Evolutionary conservation across 2,113 vertebrate species (phyloP).

Genomic region (Labrus mixtus): DNA sequence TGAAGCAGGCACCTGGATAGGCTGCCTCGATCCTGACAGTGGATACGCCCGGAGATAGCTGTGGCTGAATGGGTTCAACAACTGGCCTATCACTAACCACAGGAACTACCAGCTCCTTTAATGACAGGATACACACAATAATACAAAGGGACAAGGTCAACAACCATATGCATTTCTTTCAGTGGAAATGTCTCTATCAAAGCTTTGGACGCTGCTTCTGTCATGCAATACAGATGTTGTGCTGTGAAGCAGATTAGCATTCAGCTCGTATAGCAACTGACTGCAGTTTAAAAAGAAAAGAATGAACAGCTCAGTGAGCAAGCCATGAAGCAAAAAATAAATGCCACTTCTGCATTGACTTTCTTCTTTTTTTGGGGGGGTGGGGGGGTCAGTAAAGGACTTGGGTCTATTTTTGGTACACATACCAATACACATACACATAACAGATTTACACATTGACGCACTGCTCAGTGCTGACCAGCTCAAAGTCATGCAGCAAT

Average conservation of each 20-base stretch:
- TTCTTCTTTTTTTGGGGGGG: neutral
- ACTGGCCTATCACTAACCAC: slow-evolving; percentile 82
- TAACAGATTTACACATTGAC: neutral
- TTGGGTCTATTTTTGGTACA: neutral
- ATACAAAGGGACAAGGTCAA: slow-evolving; percentile 46
- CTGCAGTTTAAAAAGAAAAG: slow-evolving; percentile 30
- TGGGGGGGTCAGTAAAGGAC: neutral
- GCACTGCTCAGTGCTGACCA: slow-evolving; percentile 21
- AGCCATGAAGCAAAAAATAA: slow-evolving; percentile 42
- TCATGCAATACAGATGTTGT: slow-evolving; percentile 51
- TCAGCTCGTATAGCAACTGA: slow-evolving; percentile 45
- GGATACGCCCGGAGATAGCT: slow-evolving; percentile 91
- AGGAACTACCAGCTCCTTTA: slow-evolving; percentile 78
- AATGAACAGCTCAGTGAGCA: slow-evolving; percentile 36
- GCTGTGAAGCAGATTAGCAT: slow-evolving; percentile 41
- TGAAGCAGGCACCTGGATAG: slow-evolving; percentile 86
- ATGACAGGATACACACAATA: slow-evolving; percentile 67
- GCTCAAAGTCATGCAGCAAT: slow-evolving; percentile 65
- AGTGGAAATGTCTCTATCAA: neutral
- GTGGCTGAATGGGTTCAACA: slow-evolving; percentile 87
- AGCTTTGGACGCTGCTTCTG: slow-evolving; percentile 28
- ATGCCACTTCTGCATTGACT: neutral
- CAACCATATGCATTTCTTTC: slow-evolving; percentile 23
- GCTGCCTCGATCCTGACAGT: slow-evolving; percentile 88
- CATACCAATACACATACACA: neutral